phyloP scores from a whole-genome alignment of 2,113 vertebrate genomes.

The Siphamia tubifer region DNA sequence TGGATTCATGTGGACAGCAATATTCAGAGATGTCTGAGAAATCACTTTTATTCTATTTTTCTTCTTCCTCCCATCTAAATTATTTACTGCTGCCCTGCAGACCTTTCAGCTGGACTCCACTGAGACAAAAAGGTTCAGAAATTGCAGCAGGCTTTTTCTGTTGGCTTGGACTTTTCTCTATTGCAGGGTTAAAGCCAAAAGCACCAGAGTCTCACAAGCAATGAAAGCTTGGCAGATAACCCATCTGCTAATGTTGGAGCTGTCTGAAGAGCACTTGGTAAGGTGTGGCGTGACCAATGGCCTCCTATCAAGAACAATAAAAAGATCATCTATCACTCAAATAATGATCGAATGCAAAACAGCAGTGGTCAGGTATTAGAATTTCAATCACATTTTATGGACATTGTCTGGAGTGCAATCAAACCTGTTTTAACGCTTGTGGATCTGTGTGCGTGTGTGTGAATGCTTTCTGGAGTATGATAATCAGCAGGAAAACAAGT shows the following conservation, averaged over 20 bases:
- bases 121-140: conserved; percentile 54
- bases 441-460: neutral
- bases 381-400: conserved; percentile 42
- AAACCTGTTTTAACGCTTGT: neutral
- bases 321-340: conserved; percentile 38
- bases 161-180: conserved; percentile 56
- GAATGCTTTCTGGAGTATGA: conserved; percentile 4
- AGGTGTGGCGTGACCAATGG: conserved; percentile 45
- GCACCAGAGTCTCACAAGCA: conserved; percentile 6
- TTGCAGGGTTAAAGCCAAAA: conserved; percentile 11
- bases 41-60: conserved; percentile 53
- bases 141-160: conserved; percentile 45
- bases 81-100: conserved; percentile 82
- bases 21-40: conserved; percentile 54
- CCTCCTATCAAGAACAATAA: conserved; percentile 41
- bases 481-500: conserved; percentile 29
- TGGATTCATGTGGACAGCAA: conserved; percentile 33
- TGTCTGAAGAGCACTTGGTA: conserved; percentile 12
- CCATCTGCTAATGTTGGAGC: conserved; percentile 17
- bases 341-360: conserved; percentile 1
- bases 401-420: conserved; percentile 11
- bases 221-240: conserved; percentile 7
- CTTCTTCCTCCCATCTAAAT: conserved; percentile 58
- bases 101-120: conserved; percentile 77
- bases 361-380: conserved; percentile 29